Percentiles rank a stretch among this genome's conserved stretches.
Conservation (phyloP, 1,140 invertebrate species). For the Drosophila trapezifrons region DNA sequence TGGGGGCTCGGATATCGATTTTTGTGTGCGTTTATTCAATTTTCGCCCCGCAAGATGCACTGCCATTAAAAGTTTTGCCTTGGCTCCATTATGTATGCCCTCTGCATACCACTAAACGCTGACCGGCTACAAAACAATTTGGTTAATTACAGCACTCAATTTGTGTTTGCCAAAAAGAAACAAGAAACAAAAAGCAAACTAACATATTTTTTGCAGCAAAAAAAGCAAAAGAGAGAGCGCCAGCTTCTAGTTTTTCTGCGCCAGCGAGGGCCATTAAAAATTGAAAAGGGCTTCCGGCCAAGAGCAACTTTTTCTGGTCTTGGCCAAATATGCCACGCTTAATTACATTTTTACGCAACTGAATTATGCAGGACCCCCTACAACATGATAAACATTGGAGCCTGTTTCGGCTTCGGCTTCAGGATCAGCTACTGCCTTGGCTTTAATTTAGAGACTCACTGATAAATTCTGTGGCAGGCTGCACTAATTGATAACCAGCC, state of each 20-base stretch:
- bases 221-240: not conserved
- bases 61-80: slow-evolving; percentile 36
- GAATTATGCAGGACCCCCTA: slow-evolving; percentile 77
- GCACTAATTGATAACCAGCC: slow-evolving; percentile 80
- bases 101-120: slow-evolving; percentile 26
- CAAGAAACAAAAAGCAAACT: slow-evolving; percentile 8
- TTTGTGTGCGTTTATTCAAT: slow-evolving; percentile 15
- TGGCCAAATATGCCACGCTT: slow-evolving; percentile 62
- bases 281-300: slow-evolving; percentile 50
- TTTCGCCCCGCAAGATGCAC: slow-evolving; percentile 15
- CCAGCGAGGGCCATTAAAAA: slow-evolving; percentile 63
- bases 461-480: slow-evolving; percentile 68
- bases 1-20: slow-evolving; percentile 8
- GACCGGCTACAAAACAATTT: slow-evolving; percentile 64
- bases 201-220: slow-evolving; percentile 19
- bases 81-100: slow-evolving; percentile 18
- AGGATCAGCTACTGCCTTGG: slow-evolving; percentile 2
- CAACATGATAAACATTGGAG: slow-evolving; percentile 69
- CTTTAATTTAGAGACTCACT: slow-evolving; percentile 47
- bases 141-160: slow-evolving; percentile 66
- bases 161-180: slow-evolving; percentile 54
- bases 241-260: slow-evolving; percentile 33
- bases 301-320: slow-evolving; percentile 45
- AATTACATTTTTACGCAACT: slow-evolving; percentile 77
- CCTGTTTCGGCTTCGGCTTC: not conserved